Base-by-base conservation (phyloP, 64 coral and sea anemone genomes). In the Acropora tenuis region DNA sequence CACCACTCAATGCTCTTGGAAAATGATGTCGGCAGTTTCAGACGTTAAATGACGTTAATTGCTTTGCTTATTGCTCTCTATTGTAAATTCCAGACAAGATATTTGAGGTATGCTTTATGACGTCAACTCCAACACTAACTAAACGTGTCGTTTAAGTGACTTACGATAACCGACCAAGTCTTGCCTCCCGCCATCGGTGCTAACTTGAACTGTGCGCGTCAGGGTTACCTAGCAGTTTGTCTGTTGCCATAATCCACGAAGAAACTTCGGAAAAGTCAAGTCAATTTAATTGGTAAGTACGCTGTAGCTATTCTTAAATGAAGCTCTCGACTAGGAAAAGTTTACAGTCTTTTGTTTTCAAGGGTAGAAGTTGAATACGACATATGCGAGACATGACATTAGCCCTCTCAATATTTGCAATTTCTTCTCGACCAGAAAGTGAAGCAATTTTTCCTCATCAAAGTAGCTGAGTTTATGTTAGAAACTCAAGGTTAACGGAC, bases 11-110 rank as follows among this genome's bases (percentile, higher is more conserved):
- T 10, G 30, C 43, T 10, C 41, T 45, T 16, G 7, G 55, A 68
- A 84, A 84, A 69, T 68, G 42, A 84, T 84, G 61, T 84, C 80
- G 61, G 80, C 59, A 68, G 59, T 84, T 80, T 84, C 80, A 84
- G 80, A 84, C 80, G 43, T 71, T 49, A 71, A 85, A 71, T 48
- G 82, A 50, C 82, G 44, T 49, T 85, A 85, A 85, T 85, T 85
- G 82, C 82, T 43, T 4, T 7, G 4, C 16, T 72, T 63, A 53
- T 61, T 83, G 15, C 45, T 15, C 46, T 1, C 75, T 67, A 50
- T 65, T 85, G 47, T 19, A 46, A 44, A 49, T 68, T 72, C 82
- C 12, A 85, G 82, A 85, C 82, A 48, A 83, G 59, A 19, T 85
- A 85, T 85, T 85, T 30, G 2, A 49, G 65, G 65, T 49, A 85